phyloP scores from a whole-genome alignment of 1,140 invertebrate genomes.

The Choristoneura fumiferana region DNA sequence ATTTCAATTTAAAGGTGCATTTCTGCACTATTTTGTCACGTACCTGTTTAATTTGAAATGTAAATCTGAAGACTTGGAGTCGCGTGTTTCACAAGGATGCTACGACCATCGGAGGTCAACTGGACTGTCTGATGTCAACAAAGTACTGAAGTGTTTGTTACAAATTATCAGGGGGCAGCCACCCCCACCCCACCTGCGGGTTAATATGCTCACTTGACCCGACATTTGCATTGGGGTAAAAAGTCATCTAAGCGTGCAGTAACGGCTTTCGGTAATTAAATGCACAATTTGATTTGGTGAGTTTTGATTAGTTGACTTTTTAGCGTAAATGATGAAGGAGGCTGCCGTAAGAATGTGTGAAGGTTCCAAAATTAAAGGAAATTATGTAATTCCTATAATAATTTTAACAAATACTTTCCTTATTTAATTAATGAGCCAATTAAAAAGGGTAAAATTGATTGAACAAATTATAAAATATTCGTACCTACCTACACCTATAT shows the following conservation, averaged over 20 bases:
- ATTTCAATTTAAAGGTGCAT: too few species aligned
- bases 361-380: too few species aligned
- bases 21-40: neutral
- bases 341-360: too few species aligned
- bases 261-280: constrained; percentile 27
- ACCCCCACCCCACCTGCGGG: constrained; percentile 67
- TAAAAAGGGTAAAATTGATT: too few species aligned
- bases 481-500: too few species aligned
- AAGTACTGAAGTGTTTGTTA: constrained; percentile 63
- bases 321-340: too few species aligned
- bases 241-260: constrained; percentile 62
- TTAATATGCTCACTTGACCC: constrained; percentile 70
- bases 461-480: too few species aligned
- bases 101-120: constrained; percentile 55
- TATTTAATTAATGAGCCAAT: too few species aligned
- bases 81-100: constrained; percentile 39
- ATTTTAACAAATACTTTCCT: too few species aligned
- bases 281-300: constrained; percentile 13
- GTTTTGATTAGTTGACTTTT: too few species aligned
- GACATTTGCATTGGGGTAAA: constrained; percentile 44
- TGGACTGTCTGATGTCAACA: constrained; percentile 56
- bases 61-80: neutral
- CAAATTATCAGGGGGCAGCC: constrained; percentile 60
- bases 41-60: neutral
- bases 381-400: too few species aligned